Conservation (phyloP, 1,140 invertebrate species). For the Rhysida immarginata region DNA sequence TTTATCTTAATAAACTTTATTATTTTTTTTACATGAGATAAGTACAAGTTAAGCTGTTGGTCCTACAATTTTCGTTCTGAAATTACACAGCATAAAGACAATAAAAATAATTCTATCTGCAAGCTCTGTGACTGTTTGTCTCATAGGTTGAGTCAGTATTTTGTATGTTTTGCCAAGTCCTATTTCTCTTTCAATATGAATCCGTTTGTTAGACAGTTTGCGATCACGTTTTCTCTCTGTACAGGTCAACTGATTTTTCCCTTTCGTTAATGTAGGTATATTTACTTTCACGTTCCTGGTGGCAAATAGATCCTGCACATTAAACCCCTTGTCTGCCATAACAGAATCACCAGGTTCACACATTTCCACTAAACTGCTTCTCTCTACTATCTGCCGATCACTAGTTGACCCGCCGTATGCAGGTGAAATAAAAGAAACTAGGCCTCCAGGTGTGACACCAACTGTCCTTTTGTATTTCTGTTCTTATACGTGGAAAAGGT, state of each 20-base stretch:
- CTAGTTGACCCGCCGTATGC: constrained; percentile 22
- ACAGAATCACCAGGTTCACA: neutral
- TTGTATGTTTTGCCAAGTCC: neutral
- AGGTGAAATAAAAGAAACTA: constrained; percentile 28
- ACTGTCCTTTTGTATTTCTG: neutral
- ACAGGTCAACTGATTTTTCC: neutral
- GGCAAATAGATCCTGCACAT: neutral
- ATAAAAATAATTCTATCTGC: neutral
- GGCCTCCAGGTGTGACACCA: constrained; percentile 2
- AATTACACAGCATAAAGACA: neutral
- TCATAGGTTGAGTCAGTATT: neutral
- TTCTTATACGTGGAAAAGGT: neutral
- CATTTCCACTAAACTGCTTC: neutral
- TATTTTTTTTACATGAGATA: neutral
- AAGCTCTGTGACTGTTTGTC: neutral
- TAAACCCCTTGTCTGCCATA: neutral
- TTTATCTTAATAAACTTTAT: neutral
- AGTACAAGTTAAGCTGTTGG: neutral
- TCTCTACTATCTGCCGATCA: neutral
- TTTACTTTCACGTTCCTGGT: neutral
- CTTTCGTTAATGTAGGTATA: neutral
- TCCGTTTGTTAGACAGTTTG: neutral
- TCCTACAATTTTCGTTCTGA: neutral
- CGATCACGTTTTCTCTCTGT: neutral
- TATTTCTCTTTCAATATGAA: neutral